phyloP scores from a whole-genome alignment of 2,888 invertebrate genomes.

The Monoplex corrugatus region DNA sequence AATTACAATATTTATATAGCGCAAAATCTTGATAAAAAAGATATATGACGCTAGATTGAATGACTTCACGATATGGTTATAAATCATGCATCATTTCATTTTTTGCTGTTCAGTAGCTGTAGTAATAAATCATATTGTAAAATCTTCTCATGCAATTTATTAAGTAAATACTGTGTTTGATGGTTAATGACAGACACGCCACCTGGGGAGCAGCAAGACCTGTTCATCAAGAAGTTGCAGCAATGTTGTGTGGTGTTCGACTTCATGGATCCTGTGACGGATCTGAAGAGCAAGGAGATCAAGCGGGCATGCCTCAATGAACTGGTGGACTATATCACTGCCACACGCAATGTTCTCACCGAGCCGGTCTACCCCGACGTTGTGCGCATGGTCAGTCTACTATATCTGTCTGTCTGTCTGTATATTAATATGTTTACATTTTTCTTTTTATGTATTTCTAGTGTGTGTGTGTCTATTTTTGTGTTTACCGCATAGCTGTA shows the following conservation, averaged over 20 bases:
- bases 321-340: constrained; percentile 97
- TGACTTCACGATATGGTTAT: too few species aligned
- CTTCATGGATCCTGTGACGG: constrained; percentile 97
- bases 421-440: too few species aligned
- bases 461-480: neutral
- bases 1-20: too few species aligned
- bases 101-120: too few species aligned
- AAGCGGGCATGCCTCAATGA: constrained; percentile 98
- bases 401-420: too few species aligned
- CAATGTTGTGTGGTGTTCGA: constrained; percentile 99
- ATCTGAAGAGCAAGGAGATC: constrained; percentile 99
- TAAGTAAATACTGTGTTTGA: neutral
- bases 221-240: constrained; percentile 97
- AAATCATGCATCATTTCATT: too few species aligned
- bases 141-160: too few species aligned
- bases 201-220: constrained; percentile 95
- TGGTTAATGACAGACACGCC: constrained; percentile 81
- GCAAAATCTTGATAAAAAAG: too few species aligned
- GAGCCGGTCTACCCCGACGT: constrained; percentile 99
- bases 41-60: too few species aligned
- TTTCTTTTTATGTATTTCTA: neutral
- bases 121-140: too few species aligned
- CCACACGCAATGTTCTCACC: constrained; percentile 94
- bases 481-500: neutral
- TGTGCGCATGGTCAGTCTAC: constrained; percentile 96